These are phyloP conservation scores for Herpailurus yagouaroundi DNA, from an alignment of 2,113 vertebrate species.

Conservation along the genomic window DNA sequence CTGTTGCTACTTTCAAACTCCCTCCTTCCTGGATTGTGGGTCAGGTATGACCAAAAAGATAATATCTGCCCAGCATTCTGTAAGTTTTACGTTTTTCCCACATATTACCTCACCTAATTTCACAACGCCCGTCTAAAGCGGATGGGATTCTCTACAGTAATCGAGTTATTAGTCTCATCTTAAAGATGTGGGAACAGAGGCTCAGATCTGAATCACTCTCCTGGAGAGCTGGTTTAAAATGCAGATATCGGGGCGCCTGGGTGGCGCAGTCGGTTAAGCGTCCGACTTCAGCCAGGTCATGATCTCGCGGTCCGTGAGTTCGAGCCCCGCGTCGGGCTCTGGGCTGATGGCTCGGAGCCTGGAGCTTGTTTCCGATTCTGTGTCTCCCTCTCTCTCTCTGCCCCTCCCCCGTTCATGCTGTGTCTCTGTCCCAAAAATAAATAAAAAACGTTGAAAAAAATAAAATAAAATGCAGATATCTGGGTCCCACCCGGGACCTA, in stretches of 20 bases:
- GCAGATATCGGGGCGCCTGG: too few relatives aligned
- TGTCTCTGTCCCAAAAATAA: too few relatives aligned
- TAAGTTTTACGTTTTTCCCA: neutral
- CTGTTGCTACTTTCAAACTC: neutral
- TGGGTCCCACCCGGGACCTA: neutral
- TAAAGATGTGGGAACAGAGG: neutral
- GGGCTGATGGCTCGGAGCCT: too few relatives aligned
- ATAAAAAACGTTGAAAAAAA: too few relatives aligned
- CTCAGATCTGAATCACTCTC: neutral
- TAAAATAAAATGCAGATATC: neutral
- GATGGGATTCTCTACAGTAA: neutral
- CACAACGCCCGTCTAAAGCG: neutral
- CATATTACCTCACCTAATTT: neutral
- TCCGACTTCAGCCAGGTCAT: too few relatives aligned
- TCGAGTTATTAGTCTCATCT: neutral
- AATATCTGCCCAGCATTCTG: neutral
- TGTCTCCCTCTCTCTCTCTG: too few relatives aligned
- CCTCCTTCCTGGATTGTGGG: neutral
- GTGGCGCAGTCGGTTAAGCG: too few relatives aligned
- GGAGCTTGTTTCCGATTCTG: too few relatives aligned
- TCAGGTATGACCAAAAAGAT: neutral
- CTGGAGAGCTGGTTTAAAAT: neutral
- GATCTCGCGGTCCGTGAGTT: too few relatives aligned
- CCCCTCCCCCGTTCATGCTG: too few relatives aligned
- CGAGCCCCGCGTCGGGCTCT: too few relatives aligned